Percentiles rank a stretch among this genome's conserved stretches.
Evolutionary conservation across 1,140 invertebrate species (phyloP).

Genomic region (Zaprionus africanus): DNA sequence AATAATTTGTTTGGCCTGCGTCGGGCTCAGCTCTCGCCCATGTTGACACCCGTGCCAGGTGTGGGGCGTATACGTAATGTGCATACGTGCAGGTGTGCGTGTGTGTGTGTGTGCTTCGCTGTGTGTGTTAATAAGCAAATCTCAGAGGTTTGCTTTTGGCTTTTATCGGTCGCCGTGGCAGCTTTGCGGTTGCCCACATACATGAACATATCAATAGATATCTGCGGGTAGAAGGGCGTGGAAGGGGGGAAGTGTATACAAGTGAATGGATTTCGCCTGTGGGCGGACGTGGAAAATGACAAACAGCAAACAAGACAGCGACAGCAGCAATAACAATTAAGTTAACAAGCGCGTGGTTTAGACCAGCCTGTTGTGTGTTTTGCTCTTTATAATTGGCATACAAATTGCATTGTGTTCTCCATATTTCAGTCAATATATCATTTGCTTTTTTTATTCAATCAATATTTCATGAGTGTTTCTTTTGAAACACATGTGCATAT

Average conservation of each 20-base stretch:
- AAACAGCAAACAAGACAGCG: constrained; percentile 5
- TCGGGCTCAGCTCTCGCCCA: constrained; percentile 27
- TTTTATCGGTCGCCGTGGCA: constrained; percentile 70
- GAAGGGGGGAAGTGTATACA: constrained; percentile 20
- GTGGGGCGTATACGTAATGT: constrained; percentile 6
- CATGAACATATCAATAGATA: constrained; percentile 60
- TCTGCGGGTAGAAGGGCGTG: neutral
- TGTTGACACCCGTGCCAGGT: constrained; percentile 29
- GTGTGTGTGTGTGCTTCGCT: constrained; percentile 12
- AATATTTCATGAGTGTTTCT: neutral
- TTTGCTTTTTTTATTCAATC: neutral
- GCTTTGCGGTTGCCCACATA: constrained; percentile 65
- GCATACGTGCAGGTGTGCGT: neutral
- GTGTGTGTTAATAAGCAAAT: constrained; percentile 68
- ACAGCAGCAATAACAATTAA: constrained; percentile 2
- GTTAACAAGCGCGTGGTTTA: constrained; percentile 10
- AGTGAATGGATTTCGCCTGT: constrained; percentile 26
- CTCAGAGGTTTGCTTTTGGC: constrained; percentile 73
- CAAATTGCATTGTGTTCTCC: neutral
- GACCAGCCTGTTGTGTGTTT: neutral
- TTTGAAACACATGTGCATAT: neutral
- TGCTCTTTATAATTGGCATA: constrained; percentile 5
- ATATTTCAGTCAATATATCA: neutral
- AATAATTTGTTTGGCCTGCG: constrained; percentile 71
- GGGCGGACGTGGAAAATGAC: constrained; percentile 25